Evolutionary conservation across 1,140 invertebrate genomes (phyloP).

Genomic region (Euura saliciscinereae): DNA sequence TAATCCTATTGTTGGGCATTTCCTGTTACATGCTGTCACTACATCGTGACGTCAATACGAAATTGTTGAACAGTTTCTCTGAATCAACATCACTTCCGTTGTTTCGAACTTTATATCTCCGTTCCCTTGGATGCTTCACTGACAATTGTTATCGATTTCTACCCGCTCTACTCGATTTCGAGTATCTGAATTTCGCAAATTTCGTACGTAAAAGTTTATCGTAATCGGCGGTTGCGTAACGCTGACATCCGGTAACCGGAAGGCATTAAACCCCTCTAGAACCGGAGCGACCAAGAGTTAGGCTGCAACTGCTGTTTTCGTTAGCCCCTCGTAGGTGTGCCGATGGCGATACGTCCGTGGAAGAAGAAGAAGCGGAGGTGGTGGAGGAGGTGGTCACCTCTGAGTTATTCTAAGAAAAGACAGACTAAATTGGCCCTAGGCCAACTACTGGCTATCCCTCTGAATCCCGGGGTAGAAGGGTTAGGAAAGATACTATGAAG

Average conservation of each 20-base stretch:
- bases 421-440: conserved; percentile 19
- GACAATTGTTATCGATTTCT: too few species aligned
- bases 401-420: conserved; percentile 55
- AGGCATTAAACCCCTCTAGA: neutral
- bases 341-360: neutral
- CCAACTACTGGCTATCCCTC: conserved; percentile 21
- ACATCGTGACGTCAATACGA: neutral
- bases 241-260: neutral
- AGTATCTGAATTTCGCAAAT: too few species aligned
- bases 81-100: neutral
- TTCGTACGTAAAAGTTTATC: neutral
- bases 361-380: conserved; percentile 13
- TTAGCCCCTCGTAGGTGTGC: conserved; percentile 36
- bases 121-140: too few species aligned
- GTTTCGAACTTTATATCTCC: neutral
- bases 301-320: conserved; percentile 45
- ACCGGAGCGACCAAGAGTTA: conserved; percentile 19
- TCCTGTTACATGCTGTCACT: neutral
- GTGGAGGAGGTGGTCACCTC: conserved; percentile 50
- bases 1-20: neutral
- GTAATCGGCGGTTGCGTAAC: conserved; percentile 13
- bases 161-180: too few species aligned
- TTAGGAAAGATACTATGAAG: neutral
- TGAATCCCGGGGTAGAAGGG: neutral
- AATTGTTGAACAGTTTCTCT: neutral